Evolutionary conservation across 2,113 vertebrate species (phyloP).

Genomic region (Melanerpes aurifrons): DNA sequence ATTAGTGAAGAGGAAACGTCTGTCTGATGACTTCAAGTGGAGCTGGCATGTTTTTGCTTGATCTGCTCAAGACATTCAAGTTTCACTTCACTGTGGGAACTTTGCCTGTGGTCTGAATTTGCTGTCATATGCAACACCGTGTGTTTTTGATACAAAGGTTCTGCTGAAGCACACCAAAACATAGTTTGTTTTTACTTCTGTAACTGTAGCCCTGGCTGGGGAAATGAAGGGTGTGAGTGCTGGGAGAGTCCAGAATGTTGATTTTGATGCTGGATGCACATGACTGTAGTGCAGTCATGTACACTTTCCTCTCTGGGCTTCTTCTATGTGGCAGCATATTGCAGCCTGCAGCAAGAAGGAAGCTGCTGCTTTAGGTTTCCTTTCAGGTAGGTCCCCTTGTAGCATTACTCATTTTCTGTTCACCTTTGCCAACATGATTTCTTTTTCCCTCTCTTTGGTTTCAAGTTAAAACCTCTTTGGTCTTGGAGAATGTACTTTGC

Average conservation of each 20-base stretch:
- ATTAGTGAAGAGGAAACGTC: not conserved
- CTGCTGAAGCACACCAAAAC: not conserved
- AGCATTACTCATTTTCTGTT: not conserved
- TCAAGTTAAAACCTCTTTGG: not conserved
- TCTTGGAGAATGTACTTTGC: not conserved
- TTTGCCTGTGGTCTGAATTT: not conserved
- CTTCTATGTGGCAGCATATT: not conserved
- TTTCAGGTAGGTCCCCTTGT: not conserved
- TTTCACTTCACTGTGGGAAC: slow-evolving; percentile 37
- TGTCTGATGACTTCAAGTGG: not conserved
- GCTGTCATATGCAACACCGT: not conserved
- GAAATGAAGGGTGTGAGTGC: not conserved
- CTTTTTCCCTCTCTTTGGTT: not conserved
- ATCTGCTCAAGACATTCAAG: not conserved
- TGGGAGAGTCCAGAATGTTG: not conserved
- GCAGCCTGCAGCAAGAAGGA: not conserved
- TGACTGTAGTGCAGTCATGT: not conserved
- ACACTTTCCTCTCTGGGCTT: not conserved
- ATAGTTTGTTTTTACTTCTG: not conserved
- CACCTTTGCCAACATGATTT: not conserved
- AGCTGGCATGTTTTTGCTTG: not conserved
- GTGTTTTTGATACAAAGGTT: not conserved
- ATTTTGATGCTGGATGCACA: not conserved
- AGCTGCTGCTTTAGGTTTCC: not conserved
- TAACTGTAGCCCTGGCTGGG: not conserved